These are phyloP conservation scores for Zoanthus gigantus DNA, from an alignment of 92 coral and sea anemone species.

Conservation along the genomic window DNA sequence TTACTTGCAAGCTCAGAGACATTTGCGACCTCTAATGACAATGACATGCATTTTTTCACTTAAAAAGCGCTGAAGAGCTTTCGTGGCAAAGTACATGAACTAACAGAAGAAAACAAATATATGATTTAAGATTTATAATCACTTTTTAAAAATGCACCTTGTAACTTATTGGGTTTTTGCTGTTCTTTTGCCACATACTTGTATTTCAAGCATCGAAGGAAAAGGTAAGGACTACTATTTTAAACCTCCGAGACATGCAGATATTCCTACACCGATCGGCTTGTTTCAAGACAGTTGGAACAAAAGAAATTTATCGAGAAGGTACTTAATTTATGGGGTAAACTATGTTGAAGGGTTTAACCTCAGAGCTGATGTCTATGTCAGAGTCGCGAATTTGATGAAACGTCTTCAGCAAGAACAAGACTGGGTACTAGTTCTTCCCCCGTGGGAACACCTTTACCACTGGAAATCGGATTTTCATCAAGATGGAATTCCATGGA, in stretches of 20 bases:
- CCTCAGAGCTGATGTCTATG: slow-evolving; percentile 64
- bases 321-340: slow-evolving; percentile 63
- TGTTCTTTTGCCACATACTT: neutral
- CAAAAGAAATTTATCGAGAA: slow-evolving; percentile 15
- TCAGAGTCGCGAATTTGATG: slow-evolving; percentile 65
- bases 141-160: neutral
- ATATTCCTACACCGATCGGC: neutral
- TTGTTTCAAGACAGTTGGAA: neutral
- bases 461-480: slow-evolving; percentile 62
- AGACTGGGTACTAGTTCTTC: slow-evolving; percentile 66
- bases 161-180: slow-evolving; percentile 23
- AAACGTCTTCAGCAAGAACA: slow-evolving; percentile 56
- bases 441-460: slow-evolving; percentile 69
- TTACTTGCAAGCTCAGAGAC: neutral
- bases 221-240: neutral
- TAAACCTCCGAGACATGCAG: slow-evolving; percentile 3
- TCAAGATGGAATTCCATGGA: slow-evolving; percentile 63
- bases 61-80: neutral
- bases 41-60: neutral
- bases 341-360: slow-evolving; percentile 64
- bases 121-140: neutral
- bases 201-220: neutral
- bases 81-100: neutral
- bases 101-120: neutral
- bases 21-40: neutral